Evolutionary conservation across 1,140 invertebrate species (phyloP), one percentile per base, ranked within the genome.

Genomic region (Drosophila athabasca): DNA sequence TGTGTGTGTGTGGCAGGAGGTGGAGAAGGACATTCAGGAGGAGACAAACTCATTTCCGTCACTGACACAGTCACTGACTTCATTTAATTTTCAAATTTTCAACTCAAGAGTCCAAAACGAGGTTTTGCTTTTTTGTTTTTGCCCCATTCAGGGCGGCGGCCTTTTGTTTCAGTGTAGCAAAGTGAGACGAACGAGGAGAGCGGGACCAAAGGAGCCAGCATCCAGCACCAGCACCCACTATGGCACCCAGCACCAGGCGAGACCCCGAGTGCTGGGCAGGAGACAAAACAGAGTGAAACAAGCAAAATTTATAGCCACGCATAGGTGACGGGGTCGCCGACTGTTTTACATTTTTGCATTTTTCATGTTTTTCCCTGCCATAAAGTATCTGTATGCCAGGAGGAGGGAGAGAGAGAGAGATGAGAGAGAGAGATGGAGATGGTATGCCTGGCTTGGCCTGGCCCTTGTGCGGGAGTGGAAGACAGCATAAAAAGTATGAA

Each of bases 61-160:
- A 82, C 79, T 82, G 79, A 82, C 79, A 82, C 79, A 82, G 79
- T 82, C 79, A 82, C 79, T 82, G 79, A 82, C 57, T 82, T 82
- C 79, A 82, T 82, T 82, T 82, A 82, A 82, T 82, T 82, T 82
- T 82, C 79, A 82, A 82, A 82, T 82, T 81, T 77, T 77, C 79
- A 82, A 82, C 79, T 82, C 79, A 82, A 82, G 79, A 82, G 79
- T 82, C 79, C 79, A 82, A 80, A 81, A 81, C 73, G 79, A 82
- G 79, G 73, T 73, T 81, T 74, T 59, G 43, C 35, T 24, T 31
- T 15, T 15, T 31, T 46, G 31, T 31, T 44, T 7, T 19, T 19
- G 17, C 39, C 61, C 9, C 11, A 31, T 48, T 45, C 55, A 39
- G 44, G 29, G 29, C n/a, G 22, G 35, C 35, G 11, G 54, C 44